Evolutionary conservation across 2,113 vertebrate genomes (phyloP).

Genomic region (Dendrocopos noguchii): DNA sequence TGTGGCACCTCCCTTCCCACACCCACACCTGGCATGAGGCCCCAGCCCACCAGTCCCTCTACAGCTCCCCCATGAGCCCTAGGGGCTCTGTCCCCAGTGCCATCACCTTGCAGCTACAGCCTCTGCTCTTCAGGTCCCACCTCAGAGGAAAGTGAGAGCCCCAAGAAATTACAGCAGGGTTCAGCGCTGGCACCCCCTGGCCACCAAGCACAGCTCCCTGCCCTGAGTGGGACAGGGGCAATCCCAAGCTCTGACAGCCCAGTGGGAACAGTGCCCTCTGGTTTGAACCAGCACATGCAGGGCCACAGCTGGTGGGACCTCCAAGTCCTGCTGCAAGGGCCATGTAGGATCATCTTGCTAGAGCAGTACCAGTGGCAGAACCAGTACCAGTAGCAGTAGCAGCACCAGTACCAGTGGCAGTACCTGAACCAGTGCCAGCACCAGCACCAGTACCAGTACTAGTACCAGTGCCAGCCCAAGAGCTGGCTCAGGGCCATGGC

Average conservation of each 20-base stretch:
- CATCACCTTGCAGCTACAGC: neutral
- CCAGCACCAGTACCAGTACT: too few relatives aligned
- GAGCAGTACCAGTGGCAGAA: neutral
- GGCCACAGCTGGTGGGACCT: neutral
- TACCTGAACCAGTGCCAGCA: too few relatives aligned
- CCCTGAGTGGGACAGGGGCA: neutral
- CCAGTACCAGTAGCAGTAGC: too few relatives aligned
- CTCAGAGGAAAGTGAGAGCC: neutral
- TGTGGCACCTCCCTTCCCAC: neutral
- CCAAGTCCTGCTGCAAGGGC: neutral
- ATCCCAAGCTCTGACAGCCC: neutral
- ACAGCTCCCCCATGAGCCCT: neutral
- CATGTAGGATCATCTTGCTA: neutral
- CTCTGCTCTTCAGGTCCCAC: neutral
- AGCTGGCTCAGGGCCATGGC: neutral
- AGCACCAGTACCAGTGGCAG: too few relatives aligned
- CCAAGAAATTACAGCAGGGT: neutral
- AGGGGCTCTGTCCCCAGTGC: neutral
- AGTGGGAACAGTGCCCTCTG: neutral
- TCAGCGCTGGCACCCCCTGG: neutral
- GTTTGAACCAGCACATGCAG: neutral
- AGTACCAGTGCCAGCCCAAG: too few relatives aligned
- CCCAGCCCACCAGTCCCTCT: neutral
- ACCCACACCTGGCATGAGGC: fast-evolving
- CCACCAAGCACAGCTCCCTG: neutral